Evolutionary conservation across 2,113 vertebrate genomes (phyloP).

Genomic region (Amia ocellicauda): DNA sequence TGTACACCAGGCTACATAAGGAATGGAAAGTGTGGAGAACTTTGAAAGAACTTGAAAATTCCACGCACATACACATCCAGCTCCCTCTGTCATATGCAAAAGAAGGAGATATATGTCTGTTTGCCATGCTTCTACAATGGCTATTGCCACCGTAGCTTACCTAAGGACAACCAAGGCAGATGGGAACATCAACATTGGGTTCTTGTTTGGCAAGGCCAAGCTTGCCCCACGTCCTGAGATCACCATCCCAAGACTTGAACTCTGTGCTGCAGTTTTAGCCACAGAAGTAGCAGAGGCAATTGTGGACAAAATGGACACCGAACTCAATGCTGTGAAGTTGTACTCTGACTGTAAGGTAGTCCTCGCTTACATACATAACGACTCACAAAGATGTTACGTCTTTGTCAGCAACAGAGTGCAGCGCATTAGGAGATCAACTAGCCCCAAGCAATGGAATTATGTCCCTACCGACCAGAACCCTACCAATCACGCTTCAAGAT

Average conservation of each 20-base stretch:
- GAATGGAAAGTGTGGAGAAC: no score
- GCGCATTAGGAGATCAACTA: neutral
- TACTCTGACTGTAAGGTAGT: constrained; percentile 15
- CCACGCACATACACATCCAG: neutral
- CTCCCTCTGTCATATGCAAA: neutral
- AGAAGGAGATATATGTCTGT: neutral
- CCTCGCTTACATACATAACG: constrained; percentile 12
- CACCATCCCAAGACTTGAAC: constrained; percentile 13
- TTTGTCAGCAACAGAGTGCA: constrained; percentile 13
- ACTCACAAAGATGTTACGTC: neutral
- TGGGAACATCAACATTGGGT: constrained; percentile 9
- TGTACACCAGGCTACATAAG: no score
- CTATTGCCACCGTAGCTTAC: constrained; percentile 14
- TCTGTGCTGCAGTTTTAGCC: constrained; percentile 20
- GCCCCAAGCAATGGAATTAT: constrained; percentile 8
- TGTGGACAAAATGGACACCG: neutral
- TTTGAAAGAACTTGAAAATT: neutral
- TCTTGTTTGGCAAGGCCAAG: constrained; percentile 13
- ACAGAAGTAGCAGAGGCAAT: constrained; percentile 18
- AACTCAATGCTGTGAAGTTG: neutral
- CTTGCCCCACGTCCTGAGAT: neutral
- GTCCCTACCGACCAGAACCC: constrained; percentile 6
- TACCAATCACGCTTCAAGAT: constrained; percentile 4
- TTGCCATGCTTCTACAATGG: constrained; percentile 5
- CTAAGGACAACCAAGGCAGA: neutral